These are phyloP conservation scores for Eupithecia centaureata DNA, from an alignment of 2,888 invertebrate species.

Conservation along the genomic window DNA sequence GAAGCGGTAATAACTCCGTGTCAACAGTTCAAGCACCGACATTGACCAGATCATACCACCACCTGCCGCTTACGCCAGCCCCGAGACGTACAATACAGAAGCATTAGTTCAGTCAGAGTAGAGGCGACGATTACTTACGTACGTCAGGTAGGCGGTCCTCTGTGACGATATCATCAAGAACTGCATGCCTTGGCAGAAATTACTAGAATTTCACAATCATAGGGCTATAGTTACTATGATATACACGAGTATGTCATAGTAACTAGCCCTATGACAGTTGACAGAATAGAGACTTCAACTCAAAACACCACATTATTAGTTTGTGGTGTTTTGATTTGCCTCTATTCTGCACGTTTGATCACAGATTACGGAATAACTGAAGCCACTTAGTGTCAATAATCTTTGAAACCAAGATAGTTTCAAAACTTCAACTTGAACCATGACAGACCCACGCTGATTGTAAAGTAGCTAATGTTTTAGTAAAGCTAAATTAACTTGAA, in stretches of 20 bases:
- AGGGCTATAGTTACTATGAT: background rate
- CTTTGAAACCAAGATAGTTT: background rate
- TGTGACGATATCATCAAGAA: background rate
- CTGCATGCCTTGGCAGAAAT: background rate
- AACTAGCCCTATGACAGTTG: too few species aligned
- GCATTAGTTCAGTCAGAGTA: background rate
- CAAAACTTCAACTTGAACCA: background rate
- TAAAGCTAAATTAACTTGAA: too few species aligned
- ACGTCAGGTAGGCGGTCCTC: background rate
- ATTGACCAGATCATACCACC: constrained; percentile 53
- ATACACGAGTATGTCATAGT: too few species aligned
- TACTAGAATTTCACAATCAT: background rate
- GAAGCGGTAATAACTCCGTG: constrained; percentile 61
- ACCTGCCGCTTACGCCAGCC: constrained; percentile 47
- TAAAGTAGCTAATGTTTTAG: background rate
- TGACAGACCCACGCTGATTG: background rate
- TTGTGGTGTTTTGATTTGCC: background rate
- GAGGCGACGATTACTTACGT: background rate
- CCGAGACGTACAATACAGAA: constrained; percentile 21
- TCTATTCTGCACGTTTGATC: background rate
- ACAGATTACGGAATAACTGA: too few species aligned
- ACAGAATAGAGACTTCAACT: too few species aligned
- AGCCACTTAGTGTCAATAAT: background rate
- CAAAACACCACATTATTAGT: too few species aligned
- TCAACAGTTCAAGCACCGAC: constrained; percentile 62